Percentiles rank a stretch among this genome's conserved stretches.
Evolutionary conservation across 2,888 invertebrate species (phyloP).

Genomic region (Phengaris alcon): DNA sequence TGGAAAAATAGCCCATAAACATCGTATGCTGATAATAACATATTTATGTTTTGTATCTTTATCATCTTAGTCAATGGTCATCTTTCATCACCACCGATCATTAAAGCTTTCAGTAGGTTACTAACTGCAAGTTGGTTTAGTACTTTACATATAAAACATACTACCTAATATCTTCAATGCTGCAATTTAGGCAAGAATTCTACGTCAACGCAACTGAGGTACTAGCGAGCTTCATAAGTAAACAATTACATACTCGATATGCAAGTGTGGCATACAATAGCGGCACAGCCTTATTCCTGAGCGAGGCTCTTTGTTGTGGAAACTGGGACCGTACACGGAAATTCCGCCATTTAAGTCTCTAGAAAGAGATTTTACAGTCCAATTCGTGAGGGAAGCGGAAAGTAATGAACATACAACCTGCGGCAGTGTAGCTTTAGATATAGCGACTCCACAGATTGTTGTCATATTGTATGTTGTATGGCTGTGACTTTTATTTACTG

Average conservation of each 20-base stretch:
- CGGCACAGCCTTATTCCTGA: not conserved
- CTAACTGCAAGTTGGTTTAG: too few species aligned
- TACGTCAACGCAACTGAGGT: too few species aligned
- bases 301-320: constrained; percentile 13
- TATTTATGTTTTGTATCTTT: too few species aligned
- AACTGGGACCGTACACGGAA: not conserved
- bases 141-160: too few species aligned
- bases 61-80: too few species aligned
- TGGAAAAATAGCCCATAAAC: not conserved
- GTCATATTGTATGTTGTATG: not conserved
- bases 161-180: too few species aligned
- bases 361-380: constrained; percentile 22
- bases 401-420: constrained; percentile 18
- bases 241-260: constrained; percentile 2
- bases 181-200: too few species aligned
- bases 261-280: not conserved
- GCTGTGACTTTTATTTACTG: not conserved
- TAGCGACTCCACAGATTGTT: not conserved
- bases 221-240: not conserved
- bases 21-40: not conserved
- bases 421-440: not conserved
- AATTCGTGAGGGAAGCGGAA: not conserved
- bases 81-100: too few species aligned
- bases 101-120: too few species aligned
- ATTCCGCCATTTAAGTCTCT: constrained; percentile 11